Base-by-base conservation (phyloP, 2,797 vertebrate genomes). In the Psittacula derbiana region DNA sequence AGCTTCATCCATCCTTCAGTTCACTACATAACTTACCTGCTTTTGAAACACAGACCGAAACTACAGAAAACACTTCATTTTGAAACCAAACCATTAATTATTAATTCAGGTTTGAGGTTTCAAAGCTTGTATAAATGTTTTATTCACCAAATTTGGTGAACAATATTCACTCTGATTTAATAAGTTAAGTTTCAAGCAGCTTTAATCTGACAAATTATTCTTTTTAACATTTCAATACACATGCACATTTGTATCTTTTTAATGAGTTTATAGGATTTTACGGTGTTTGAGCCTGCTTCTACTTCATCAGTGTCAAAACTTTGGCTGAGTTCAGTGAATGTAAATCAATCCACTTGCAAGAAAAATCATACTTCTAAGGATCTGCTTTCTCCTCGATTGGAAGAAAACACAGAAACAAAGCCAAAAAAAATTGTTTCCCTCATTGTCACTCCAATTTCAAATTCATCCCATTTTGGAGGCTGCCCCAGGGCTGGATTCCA, bases 231-330 rank as follows among this genome's bases (percentile, higher is more conserved):
- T 92, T 79, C 55, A 5, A 8, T 3, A 12, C 18, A 16, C 41
- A 2, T 2, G 12, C 52, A 64, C 3, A 2, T 88, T 93, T 92
- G 80, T 76, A 73, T 84, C 91, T 73, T 89, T 84, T 93, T 95
- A 93, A 92, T 78, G 72, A 88, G 73, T 88, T 86, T 60, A 92
- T 64, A 36, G 95, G 70, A 90, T 95, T 96, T 91, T 66, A 67
- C 1, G 0, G 64, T n/a, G 58, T 83, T 75, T 70, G 86, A 69
- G 74, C 24, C 65, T 90, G 38, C 57, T 72, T 43, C 76, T 43
- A 31, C 81, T 89, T 80, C 72, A 65, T 49, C 67, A 78, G 69
- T 50, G 28, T 44, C 73, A 88, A 83, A 96, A 94, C 49, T 95
- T 92, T 5, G 72, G 21, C 47, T 4, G 60, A 94, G 57, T 80